phyloP scores from a whole-genome alignment of 1,140 invertebrate genomes.

The Druon quercuslanigerum region DNA sequence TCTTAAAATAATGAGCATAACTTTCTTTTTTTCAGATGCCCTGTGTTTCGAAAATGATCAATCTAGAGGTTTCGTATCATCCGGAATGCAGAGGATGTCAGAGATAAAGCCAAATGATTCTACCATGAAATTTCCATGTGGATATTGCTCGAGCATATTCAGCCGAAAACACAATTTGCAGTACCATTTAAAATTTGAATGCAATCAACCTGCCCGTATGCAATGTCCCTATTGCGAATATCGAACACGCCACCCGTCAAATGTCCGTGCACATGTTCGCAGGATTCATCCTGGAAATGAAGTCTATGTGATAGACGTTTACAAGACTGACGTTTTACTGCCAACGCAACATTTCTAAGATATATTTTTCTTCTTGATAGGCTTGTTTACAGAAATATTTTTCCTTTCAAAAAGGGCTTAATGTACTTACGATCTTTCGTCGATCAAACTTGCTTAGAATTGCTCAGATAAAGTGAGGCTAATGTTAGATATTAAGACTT shows the following conservation, averaged over 20 bases:
- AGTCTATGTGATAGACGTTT: conserved; percentile 55
- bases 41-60: neutral
- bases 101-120: neutral
- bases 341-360: conserved; percentile 48
- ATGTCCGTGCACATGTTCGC: conserved; percentile 65
- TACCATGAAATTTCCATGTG: conserved; percentile 64
- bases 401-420: neutral
- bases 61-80: neutral
- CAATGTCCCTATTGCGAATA: conserved; percentile 77
- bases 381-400: neutral
- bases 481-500: no score
- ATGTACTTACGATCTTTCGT: neutral
- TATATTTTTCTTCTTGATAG: neutral
- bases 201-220: conserved; percentile 77
- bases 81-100: neutral
- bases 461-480: no score
- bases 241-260: conserved; percentile 63
- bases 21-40: conserved; percentile 2
- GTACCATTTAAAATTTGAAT: conserved; percentile 80
- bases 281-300: conserved; percentile 56
- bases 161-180: conserved; percentile 73
- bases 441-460: neutral
- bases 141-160: conserved; percentile 76
- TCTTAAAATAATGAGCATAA: neutral
- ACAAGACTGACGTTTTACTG: conserved; percentile 45